These are phyloP conservation scores for Amphiprion ocellaris DNA, from an alignment of 2,113 vertebrate genomes.

Conservation along the genomic window DNA sequence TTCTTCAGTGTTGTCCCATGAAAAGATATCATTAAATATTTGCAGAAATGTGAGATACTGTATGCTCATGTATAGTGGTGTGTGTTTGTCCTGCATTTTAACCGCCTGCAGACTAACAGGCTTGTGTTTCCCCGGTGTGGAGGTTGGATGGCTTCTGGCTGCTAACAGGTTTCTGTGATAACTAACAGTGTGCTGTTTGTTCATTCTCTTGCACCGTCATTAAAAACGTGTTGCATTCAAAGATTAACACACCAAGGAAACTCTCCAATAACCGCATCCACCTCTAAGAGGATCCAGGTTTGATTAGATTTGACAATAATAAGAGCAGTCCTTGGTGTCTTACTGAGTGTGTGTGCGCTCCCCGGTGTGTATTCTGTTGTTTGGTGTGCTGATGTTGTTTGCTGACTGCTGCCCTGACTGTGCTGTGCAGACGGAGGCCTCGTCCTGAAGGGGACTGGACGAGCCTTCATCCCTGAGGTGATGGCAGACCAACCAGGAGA, in stretches of 20 bases:
- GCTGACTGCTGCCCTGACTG: slow-evolving; percentile 21
- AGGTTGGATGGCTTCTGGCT: slow-evolving; percentile 22
- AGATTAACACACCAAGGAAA: slow-evolving; percentile 72
- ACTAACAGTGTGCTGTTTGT: slow-evolving; percentile 29
- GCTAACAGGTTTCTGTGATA: slow-evolving; percentile 20
- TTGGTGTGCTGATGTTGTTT: slow-evolving; percentile 9
- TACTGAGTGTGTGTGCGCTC: slow-evolving; percentile 21
- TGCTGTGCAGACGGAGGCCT: slow-evolving; percentile 85
- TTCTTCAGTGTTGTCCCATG: too few relatives aligned
- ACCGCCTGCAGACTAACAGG: slow-evolving; percentile 83
- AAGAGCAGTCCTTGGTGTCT: slow-evolving; percentile 68
- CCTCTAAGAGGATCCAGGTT: neutral
- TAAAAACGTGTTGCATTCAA: slow-evolving; percentile 16
- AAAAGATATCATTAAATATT: too few relatives aligned
- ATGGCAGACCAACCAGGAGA: slow-evolving; percentile 72
- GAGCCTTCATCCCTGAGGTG: slow-evolving; percentile 82
- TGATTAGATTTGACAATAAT: neutral
- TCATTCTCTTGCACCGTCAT: neutral
- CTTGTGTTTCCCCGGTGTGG: slow-evolving; percentile 73
- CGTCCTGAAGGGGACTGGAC: slow-evolving; percentile 83
- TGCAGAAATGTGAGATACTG: too few relatives aligned
- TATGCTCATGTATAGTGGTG: slow-evolving; percentile 71
- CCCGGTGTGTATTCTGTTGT: slow-evolving; percentile 16
- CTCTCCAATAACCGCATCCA: neutral
- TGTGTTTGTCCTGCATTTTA: slow-evolving; percentile 57